Base-by-base conservation (phyloP, 2,888 invertebrate genomes). In the Oligia latruncula region DNA sequence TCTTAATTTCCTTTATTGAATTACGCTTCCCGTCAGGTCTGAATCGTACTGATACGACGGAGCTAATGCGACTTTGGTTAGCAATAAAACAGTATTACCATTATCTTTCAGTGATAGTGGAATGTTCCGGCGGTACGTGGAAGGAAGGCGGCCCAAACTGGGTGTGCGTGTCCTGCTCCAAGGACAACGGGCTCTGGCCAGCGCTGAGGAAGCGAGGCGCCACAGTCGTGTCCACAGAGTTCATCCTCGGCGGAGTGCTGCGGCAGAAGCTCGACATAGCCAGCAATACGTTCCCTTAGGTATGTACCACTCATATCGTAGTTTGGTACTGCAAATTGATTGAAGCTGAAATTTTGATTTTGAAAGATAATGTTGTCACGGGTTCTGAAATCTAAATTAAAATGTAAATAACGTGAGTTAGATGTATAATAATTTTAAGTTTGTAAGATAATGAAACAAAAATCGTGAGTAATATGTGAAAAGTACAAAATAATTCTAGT, bases 41-140 rank as follows among this genome's bases (percentile, higher is more conserved):
- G 5, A 68, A 67, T 29, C 68, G 5, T n/a, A 67, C 17, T 43
- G 15, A 15, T n/a, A 17, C n/a, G 17, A 29, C 46, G 29, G 46
- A 68, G 23, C 40, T 23, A 11, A 49, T 67, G 23, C 23, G 15
- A 43, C 43, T 4, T 67, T n/a, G 9, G 15, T 67, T 17, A 0
- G 35, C 13, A 72, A n/a, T 72, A n/a, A 60, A 35, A 40, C 23
- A 35, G 1, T 65, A 49, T 71, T 6, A 20, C 11, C 49, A 49
- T 78, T 86, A 67, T 23, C 73, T 92, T 90, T 4, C 93, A 97
- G 97, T 94, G 84, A 96, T 97, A 84, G 96, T 96, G 43, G 95
- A 96, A 81, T 95, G 95, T 87, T 96, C 96, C 0, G 97, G 96
- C 35, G 97, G 96, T 1, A 84, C 77, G 0, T 97, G 96, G 96